Base-by-base conservation (phyloP, 2,797 vertebrate genomes). In the Adelosebastes latens region DNA sequence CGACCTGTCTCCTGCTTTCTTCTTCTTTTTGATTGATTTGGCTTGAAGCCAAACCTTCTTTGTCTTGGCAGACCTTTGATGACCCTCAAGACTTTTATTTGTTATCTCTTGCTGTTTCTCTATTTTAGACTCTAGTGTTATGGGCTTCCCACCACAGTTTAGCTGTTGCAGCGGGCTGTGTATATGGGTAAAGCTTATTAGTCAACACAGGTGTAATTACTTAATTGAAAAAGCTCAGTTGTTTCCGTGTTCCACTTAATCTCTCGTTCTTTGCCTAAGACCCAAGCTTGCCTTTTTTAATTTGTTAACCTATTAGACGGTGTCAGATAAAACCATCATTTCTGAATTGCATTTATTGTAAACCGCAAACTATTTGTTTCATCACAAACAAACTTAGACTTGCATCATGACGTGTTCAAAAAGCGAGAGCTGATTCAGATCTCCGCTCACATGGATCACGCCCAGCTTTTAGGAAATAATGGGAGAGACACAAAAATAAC, bases 21-120 rank as follows among this genome's bases (percentile, higher is more conserved):
- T 53, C 31, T 72, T 77, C 7, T 70, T 78, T 72, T 53, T 31
- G 46, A 62, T 56, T 64, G 22, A 61, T 64, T 42, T 39, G 56
- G 8, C n/a, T 10, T 4, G 18, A 72, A 75, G 39, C 7, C 42
- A 46, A 69, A 18, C 22, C 8, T 13, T 68, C 53, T 55, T n/a
- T 25, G 14, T 46, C 39, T 24, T 22, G 16, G 18, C 2, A n/a
- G 34, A 64, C 18, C 25, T 56, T 36, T 75, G 13, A 60, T 81
- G 18, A 49, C 14, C 34, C 20, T 8, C 36, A 12, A 20, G 31
- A 42, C 52, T 67, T 27, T 46, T 5, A 25, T 32, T 69, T 36
- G 22, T 53, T 46, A 18, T 29, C 2, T 4, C 42, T 25, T 29
- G 20, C 18, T 73, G 24, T 8, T 14, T 46, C 18, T 62, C 42